Evolutionary conservation across 2,797 vertebrate genomes (phyloP), one percentile per base, ranked within the genome.

Genomic region (Meda fulgida): DNA sequence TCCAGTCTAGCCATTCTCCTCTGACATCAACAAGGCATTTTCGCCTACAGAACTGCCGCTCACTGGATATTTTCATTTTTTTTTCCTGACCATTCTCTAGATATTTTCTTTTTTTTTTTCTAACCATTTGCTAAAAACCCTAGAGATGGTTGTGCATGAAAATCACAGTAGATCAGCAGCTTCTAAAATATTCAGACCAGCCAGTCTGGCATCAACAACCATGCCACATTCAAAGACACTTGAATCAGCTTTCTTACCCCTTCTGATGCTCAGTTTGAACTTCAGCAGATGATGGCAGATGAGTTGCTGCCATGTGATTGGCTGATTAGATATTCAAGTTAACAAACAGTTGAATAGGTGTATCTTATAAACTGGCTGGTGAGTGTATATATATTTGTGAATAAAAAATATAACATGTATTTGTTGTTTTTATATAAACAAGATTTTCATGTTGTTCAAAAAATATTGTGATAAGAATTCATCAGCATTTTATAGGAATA

Each of bases 1-100:
- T 83, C 19, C 75, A 78, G 73, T 83, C 81, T 77, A 78, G 18
- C 53, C 43, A 81, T 51, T 85, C 75, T 83, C 63, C 46, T 76
- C 82, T 87, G 83, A 55, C 87, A 38, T 76, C 82, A 79, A 55
- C 87, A 84, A 85, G 72, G 63, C 86, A 21, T 85, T 80, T 80
- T 67, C 21, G n/a, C 69, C 80, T 76, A 58, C 31, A 84, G 81
- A 80, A 60, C n/a, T 26, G 11, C n/a, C 2, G 11, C n/a, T 60
- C n/a, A 26, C 58, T 26, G 58, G 58, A 58, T 58, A 11, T 58
- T n/a, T 58, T 11, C 55, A n/a, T n/a, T n/a, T 55, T 0, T 51
- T 51, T 19, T 58, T 58, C 5, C 23, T 4, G 23, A 11, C 55
- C 10, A n/a, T 58, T n/a, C n/a, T n/a, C 58, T 26, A n/a, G 58